Evolutionary conservation across 2,888 invertebrate species (phyloP).

Genomic region (Imbricaverruca yamaguchii): DNA sequence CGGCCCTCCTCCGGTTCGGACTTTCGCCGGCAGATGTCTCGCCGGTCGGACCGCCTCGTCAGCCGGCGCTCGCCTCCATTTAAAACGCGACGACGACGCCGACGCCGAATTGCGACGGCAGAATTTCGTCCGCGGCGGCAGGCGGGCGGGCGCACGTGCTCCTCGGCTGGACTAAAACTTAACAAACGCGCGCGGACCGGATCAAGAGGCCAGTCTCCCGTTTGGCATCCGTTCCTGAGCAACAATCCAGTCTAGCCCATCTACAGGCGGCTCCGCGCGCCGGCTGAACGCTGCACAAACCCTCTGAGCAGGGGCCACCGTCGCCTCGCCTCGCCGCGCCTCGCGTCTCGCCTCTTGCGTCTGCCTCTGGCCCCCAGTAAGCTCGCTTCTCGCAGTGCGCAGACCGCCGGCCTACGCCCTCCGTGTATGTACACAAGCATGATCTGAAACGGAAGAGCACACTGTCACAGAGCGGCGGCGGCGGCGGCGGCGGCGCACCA

Average conservation of each 20-base stretch:
- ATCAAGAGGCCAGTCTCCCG: background rate
- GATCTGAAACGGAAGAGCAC: background rate
- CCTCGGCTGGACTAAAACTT: background rate
- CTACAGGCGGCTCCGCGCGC: background rate
- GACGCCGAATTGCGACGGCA: background rate
- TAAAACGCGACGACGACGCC: background rate
- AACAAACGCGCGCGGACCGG: background rate
- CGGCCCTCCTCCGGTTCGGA: background rate
- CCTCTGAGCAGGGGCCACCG: background rate
- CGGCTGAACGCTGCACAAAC: background rate
- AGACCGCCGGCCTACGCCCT: background rate
- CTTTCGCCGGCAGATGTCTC: background rate
- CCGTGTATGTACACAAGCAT: conserved; percentile 9
- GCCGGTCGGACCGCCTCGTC: background rate
- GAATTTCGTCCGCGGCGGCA: no score
- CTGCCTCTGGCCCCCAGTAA: background rate
- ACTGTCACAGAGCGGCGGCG: no score
- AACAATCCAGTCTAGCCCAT: conserved; percentile 4
- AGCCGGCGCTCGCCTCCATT: background rate
- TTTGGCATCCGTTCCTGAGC: conserved; percentile 19
- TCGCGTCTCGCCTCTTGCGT: background rate
- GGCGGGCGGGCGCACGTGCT: background rate
- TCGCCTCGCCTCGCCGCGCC: background rate
- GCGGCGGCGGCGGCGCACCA: no score
- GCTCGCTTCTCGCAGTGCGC: background rate